phyloP scores from a whole-genome alignment of 2,888 invertebrate genomes.

The Prenolepis imparis region DNA sequence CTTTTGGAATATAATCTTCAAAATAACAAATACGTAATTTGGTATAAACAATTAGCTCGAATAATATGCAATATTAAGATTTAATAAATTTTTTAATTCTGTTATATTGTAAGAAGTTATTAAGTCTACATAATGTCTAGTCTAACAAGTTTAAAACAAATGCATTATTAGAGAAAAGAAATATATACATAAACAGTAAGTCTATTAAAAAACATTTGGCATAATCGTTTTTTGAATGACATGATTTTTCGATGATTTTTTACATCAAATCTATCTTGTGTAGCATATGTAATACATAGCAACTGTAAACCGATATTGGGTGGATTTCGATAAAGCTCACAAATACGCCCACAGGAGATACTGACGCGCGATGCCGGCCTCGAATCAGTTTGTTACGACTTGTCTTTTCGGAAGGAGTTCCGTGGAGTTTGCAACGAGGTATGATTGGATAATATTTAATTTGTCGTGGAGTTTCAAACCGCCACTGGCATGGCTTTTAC shows the following conservation, averaged over 20 bases:
- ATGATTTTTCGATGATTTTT: constrained; percentile 10
- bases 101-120: too few species aligned
- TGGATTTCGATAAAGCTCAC: constrained; percentile 77
- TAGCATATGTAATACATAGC: neutral
- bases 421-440: constrained; percentile 29
- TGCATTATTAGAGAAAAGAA: too few species aligned
- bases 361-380: constrained; percentile 48
- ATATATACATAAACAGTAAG: too few species aligned
- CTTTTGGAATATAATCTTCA: neutral
- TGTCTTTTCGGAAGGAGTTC: constrained; percentile 25
- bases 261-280: neutral
- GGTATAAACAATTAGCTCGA: neutral
- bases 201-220: too few species aligned
- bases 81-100: neutral
- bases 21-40: neutral
- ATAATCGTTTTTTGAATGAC: neutral
- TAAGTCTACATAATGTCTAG: too few species aligned
- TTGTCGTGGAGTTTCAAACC: neutral
- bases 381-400: constrained; percentile 60
- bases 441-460: constrained; percentile 62
- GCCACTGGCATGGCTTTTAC: constrained; percentile 67
- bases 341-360: constrained; percentile 77
- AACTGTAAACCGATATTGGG: constrained; percentile 81
- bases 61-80: neutral
- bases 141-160: too few species aligned